Conservation (phyloP, 2,888 invertebrate species). For the Caenorhabditis uteleia region DNA sequence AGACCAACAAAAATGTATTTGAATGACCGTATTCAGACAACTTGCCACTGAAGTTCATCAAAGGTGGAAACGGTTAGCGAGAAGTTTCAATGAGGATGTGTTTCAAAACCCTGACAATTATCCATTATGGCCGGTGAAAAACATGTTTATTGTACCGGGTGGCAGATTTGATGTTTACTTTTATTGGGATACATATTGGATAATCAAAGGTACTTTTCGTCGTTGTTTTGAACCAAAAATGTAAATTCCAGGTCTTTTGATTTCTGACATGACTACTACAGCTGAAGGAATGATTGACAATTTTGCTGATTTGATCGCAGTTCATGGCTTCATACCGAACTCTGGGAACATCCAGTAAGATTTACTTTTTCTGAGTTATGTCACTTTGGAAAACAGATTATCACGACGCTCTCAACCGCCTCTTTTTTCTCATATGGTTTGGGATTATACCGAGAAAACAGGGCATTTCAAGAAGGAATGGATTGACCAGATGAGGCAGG, state of each 20-base stretch:
- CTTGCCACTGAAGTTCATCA: conserved; percentile 44
- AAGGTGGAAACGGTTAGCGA: conserved; percentile 45
- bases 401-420: conserved; percentile 72
- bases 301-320: conserved; percentile 81
- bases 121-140: conserved; percentile 84
- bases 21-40: conserved; percentile 46
- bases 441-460: conserved; percentile 79
- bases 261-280: conserved; percentile 84
- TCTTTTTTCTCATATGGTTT: conserved; percentile 77
- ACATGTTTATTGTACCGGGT: conserved; percentile 78
- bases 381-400: conserved; percentile 35
- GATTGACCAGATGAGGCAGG: conserved; percentile 70
- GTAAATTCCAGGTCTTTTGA: conserved; percentile 76
- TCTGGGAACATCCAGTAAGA: conserved; percentile 86
- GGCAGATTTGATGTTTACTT: conserved; percentile 78
- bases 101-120: conserved; percentile 72
- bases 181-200: conserved; percentile 96
- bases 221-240: background rate
- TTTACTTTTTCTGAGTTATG: no score
- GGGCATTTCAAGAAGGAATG: conserved; percentile 62
- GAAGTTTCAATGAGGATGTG: conserved; percentile 61
- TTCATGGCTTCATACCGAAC: conserved; percentile 79
- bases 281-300: conserved; percentile 84
- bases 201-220: conserved; percentile 76
- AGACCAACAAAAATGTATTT: no score